Evolutionary conservation across 2,888 invertebrate genomes (phyloP).

Genomic region (Apotomis betuletana): DNA sequence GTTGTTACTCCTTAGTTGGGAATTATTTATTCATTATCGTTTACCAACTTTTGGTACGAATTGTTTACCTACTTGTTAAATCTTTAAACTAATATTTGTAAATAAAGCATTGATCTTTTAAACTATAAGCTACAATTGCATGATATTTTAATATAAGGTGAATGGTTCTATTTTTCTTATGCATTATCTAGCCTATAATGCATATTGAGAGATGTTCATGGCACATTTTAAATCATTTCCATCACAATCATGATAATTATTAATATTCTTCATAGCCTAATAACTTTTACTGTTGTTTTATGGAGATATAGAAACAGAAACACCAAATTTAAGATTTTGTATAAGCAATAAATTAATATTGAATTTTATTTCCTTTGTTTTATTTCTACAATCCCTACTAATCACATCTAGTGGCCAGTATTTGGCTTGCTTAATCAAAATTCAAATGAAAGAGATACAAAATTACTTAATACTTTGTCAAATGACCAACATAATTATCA

Average conservation of each 20-base stretch:
- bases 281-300: constrained; percentile 50
- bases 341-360: constrained; percentile 58
- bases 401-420: background rate
- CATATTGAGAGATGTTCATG: constrained; percentile 66
- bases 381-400: constrained; percentile 8
- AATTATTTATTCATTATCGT: constrained; percentile 74
- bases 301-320: constrained; percentile 55
- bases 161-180: constrained; percentile 71
- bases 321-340: constrained; percentile 58
- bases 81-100: constrained; percentile 67
- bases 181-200: constrained; percentile 78
- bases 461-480: too few species aligned
- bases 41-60: constrained; percentile 68
- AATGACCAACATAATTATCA: too few species aligned
- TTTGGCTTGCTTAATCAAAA: too few species aligned
- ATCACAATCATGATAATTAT: constrained; percentile 74
- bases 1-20: constrained; percentile 73
- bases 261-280: constrained; percentile 48
- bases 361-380: constrained; percentile 44
- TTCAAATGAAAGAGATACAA: too few species aligned
- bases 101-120: constrained; percentile 69
- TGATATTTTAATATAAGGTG: constrained; percentile 66
- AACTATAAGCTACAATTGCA: constrained; percentile 64
- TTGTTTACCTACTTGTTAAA: constrained; percentile 63
- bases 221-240: constrained; percentile 66